These are phyloP conservation scores for Caenorhabditis becei DNA, from an alignment of 2,888 invertebrate genomes.

Conservation along the genomic window DNA sequence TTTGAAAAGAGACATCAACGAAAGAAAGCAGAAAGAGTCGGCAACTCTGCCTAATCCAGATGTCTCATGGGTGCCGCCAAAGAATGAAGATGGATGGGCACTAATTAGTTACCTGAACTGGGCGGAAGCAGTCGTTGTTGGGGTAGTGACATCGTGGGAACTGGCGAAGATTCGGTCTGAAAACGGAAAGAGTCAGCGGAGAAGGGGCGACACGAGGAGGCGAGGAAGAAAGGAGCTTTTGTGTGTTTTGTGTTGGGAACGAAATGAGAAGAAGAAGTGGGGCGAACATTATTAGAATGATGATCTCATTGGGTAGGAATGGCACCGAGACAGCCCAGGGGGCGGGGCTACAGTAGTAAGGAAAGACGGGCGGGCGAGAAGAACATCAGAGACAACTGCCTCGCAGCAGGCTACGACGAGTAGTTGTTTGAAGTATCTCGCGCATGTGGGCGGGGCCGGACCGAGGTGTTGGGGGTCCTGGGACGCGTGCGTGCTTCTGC, in stretches of 20 bases:
- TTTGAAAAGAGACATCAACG: background rate
- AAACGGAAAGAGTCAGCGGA: constrained; percentile 4
- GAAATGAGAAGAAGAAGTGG: constrained; percentile 35
- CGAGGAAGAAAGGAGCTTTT: constrained; percentile 39
- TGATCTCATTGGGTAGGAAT: constrained; percentile 58
- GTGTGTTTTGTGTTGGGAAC: constrained; percentile 38
- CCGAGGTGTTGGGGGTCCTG: constrained; percentile 32
- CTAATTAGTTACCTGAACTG: constrained; percentile 50
- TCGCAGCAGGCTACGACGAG: constrained; percentile 26
- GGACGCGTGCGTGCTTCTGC: background rate
- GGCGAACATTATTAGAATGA: constrained; percentile 55
- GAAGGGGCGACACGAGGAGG: constrained; percentile 3
- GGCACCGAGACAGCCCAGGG: constrained; percentile 48
- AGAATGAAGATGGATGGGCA: background rate
- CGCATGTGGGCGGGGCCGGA: constrained; percentile 29
- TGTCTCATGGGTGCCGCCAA: background rate
- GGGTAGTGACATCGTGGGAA: constrained; percentile 40
- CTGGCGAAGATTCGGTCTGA: constrained; percentile 26
- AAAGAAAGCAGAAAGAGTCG: constrained; percentile 1
- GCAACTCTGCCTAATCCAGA: background rate
- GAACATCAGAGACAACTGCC: constrained; percentile 40
- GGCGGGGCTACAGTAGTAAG: constrained; percentile 57
- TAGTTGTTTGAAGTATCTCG: constrained; percentile 60
- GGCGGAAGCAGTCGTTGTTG: constrained; percentile 56
- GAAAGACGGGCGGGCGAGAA: constrained; percentile 33